phyloP scores from a whole-genome alignment of 2,888 invertebrate species.

The Priocnemis perturbator region DNA sequence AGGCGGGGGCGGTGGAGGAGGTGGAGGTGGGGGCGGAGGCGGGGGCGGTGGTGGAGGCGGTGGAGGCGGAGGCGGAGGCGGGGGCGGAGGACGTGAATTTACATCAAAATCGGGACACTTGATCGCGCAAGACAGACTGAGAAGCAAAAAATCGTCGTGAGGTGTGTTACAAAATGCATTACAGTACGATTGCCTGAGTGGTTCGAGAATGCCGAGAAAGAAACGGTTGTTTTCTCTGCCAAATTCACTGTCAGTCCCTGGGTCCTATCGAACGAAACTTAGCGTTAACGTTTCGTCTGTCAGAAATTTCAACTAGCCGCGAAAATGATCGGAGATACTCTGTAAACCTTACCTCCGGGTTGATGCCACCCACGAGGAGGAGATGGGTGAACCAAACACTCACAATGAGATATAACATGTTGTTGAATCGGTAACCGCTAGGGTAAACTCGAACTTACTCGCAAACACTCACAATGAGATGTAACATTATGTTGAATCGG shows the following conservation, averaged over 20 bases:
- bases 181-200: slow-evolving; percentile 26
- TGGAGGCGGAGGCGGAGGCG: no score
- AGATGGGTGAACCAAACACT: background rate
- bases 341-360: no score
- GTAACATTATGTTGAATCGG: background rate
- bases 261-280: no score
- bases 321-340: no score
- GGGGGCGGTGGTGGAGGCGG: no score
- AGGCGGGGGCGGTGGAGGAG: no score
- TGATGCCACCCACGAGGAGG: background rate
- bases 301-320: no score
- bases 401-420: background rate
- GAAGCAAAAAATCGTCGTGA: background rate
- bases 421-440: background rate
- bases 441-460: background rate
- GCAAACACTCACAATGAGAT: background rate
- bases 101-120: slow-evolving; percentile 49
- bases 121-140: slow-evolving; percentile 25
- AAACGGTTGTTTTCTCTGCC: slow-evolving; percentile 25
- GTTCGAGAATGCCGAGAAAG: slow-evolving; percentile 18
- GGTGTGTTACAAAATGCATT: background rate
- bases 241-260: background rate
- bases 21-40: no score
- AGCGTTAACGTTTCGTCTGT: no score
- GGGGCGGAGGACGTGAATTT: no score